Conservation (phyloP, 2,888 invertebrate genomes). For the Bugulina stolonifera region DNA sequence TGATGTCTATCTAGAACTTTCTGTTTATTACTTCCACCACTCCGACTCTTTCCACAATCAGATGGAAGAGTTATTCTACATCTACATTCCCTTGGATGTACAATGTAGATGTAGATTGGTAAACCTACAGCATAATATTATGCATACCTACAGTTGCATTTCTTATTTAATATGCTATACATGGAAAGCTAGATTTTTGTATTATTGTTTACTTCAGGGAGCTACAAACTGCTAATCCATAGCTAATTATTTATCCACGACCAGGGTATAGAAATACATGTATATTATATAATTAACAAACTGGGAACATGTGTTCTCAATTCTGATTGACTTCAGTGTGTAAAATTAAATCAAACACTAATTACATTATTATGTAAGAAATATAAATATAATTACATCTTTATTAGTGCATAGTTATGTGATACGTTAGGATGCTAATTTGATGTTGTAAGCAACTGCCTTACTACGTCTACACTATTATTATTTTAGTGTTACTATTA, state of each 20-base stretch:
- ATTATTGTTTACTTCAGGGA: too few relatives aligned
- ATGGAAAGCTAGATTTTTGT: too few relatives aligned
- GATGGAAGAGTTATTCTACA: too few relatives aligned
- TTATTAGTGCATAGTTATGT: not conserved
- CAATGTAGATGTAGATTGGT: too few relatives aligned
- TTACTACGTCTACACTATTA: not conserved
- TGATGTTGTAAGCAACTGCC: constrained; percentile 14
- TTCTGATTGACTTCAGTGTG: not conserved
- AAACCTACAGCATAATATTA: too few relatives aligned
- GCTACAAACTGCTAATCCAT: too few relatives aligned
- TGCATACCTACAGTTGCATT: too few relatives aligned
- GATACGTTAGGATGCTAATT: not conserved
- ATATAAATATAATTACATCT: constrained; percentile 11
- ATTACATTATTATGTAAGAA: constrained; percentile 8
- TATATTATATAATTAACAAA: not conserved
- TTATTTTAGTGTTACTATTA: not conserved
- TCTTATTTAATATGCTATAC: too few relatives aligned
- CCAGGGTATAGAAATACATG: too few relatives aligned
- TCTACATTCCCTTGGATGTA: too few relatives aligned
- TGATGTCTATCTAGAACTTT: constrained; percentile 99
- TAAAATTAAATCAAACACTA: not conserved
- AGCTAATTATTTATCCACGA: too few relatives aligned
- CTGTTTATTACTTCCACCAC: constrained; percentile 99
- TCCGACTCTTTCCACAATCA: constrained; percentile 95
- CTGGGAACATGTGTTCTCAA: not conserved